These are phyloP conservation scores for Xestia sexstrigata DNA, from an alignment of 2,888 invertebrate species.

Conservation along the genomic window DNA sequence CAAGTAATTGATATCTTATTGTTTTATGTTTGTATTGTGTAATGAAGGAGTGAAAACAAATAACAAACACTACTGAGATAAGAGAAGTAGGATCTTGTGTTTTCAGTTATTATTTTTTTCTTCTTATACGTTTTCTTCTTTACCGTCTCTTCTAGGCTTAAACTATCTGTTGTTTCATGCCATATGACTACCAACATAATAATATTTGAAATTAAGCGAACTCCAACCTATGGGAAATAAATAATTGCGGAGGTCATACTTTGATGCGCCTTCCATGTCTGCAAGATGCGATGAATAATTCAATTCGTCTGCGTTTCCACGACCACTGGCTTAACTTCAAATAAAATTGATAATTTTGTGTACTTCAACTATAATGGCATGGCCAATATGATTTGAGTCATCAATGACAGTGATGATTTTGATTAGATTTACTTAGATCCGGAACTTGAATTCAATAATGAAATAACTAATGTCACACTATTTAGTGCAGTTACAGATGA, in stretches of 20 bases:
- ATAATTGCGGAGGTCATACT: slow-evolving; percentile 16
- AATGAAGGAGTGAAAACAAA: slow-evolving; percentile 33
- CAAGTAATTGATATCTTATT: slow-evolving; percentile 46
- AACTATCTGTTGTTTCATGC: background rate
- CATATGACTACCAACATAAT: background rate
- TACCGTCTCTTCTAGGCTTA: background rate
- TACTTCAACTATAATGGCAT: background rate
- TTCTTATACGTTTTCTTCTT: background rate
- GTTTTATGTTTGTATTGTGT: slow-evolving; percentile 44
- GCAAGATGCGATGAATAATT: background rate
- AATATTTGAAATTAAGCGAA: slow-evolving; percentile 11
- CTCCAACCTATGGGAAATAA: slow-evolving; percentile 3
- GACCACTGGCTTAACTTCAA: background rate
- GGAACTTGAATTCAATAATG: slow-evolving; percentile 24
- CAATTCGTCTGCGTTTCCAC: background rate
- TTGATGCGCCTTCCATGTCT: background rate
- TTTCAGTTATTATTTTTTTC: slow-evolving; percentile 14
- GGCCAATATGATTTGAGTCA: slow-evolving; percentile 13
- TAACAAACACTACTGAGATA: slow-evolving; percentile 37
- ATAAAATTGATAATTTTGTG: background rate
- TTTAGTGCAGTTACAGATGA: slow-evolving; percentile 45
- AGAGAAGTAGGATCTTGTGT: slow-evolving; percentile 14
- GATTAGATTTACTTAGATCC: slow-evolving; percentile 22
- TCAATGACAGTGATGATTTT: slow-evolving; percentile 25
- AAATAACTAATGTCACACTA: slow-evolving; percentile 34